A percentile compares a stretch with the other conserved stretches of the same genome.
Conservation (phyloP, 2,888 invertebrate species). For the Tetropium fuscum region DNA sequence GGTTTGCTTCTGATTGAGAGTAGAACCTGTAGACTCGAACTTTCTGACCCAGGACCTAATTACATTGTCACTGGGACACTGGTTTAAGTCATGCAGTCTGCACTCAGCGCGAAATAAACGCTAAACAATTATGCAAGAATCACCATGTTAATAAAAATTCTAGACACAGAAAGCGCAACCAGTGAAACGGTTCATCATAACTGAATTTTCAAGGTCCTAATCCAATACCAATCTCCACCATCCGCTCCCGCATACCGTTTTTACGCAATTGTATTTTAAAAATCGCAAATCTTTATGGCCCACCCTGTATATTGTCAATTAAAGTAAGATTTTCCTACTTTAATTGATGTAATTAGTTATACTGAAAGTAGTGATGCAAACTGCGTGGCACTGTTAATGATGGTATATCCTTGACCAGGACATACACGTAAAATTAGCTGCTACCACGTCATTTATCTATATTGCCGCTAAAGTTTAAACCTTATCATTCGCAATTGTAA, state of each 20-base stretch:
- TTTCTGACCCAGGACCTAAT: constrained; percentile 32
- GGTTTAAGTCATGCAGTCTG: constrained; percentile 32
- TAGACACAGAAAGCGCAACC: not conserved
- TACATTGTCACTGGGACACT: constrained; percentile 26
- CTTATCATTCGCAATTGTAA: too few relatives aligned
- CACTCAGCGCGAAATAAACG: constrained; percentile 12
- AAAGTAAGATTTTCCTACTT: too few relatives aligned
- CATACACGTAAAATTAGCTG: too few relatives aligned
- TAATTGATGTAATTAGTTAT: too few relatives aligned
- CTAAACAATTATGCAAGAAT: too few relatives aligned
- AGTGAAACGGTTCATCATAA: not conserved
- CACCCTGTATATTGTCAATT: not conserved
- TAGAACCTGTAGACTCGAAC: constrained; percentile 22
- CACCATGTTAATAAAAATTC: constrained; percentile 13
- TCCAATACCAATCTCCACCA: not conserved
- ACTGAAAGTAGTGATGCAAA: too few relatives aligned
- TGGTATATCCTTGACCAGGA: too few relatives aligned
- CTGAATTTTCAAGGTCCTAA: not conserved
- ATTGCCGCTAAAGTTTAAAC: too few relatives aligned
- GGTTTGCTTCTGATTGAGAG: constrained; percentile 16
- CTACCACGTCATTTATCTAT: too few relatives aligned
- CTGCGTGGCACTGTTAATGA: too few relatives aligned
- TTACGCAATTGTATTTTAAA: not conserved
- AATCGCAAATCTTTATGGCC: too few relatives aligned
- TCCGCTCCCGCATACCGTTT: not conserved